Conservation (phyloP, 2,113 vertebrate genomes). For the Amphilophus citrinellus region DNA sequence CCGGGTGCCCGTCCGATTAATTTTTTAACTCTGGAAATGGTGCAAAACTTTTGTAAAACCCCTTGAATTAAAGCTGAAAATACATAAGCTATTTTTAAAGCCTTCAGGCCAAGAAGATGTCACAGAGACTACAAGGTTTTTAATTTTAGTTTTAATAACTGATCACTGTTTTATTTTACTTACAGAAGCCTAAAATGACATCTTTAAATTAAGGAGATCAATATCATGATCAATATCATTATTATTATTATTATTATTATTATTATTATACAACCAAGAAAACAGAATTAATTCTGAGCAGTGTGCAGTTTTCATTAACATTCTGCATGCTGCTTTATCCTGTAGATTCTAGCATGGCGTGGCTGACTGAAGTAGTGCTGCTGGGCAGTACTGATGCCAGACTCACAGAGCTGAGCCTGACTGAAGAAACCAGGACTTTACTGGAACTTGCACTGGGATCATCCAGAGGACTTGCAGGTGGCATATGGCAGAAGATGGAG, state of each 20-base stretch:
- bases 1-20: too few relatives aligned
- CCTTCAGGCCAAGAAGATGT: too few relatives aligned
- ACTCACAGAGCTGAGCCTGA: slow-evolving; percentile 76
- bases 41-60: too few relatives aligned
- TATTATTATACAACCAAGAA: background rate
- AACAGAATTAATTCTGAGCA: background rate
- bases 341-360: slow-evolving; percentile 76
- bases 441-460: slow-evolving; percentile 82
- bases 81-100: too few relatives aligned
- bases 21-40: too few relatives aligned
- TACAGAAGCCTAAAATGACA: too few relatives aligned
- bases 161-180: background rate
- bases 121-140: background rate
- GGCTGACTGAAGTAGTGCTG: slow-evolving; percentile 81
- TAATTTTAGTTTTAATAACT: background rate
- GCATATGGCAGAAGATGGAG: slow-evolving; percentile 83
- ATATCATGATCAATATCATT: too few relatives aligned
- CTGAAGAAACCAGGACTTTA: slow-evolving; percentile 77
- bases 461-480: slow-evolving; percentile 73
- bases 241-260: background rate
- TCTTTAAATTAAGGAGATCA: too few relatives aligned
- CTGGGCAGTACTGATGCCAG: slow-evolving; percentile 76
- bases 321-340: background rate
- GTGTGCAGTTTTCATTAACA: background rate
- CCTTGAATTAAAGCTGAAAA: too few relatives aligned